Base-by-base conservation (phyloP, 2,888 invertebrate species). In the Volucella zonaria region DNA sequence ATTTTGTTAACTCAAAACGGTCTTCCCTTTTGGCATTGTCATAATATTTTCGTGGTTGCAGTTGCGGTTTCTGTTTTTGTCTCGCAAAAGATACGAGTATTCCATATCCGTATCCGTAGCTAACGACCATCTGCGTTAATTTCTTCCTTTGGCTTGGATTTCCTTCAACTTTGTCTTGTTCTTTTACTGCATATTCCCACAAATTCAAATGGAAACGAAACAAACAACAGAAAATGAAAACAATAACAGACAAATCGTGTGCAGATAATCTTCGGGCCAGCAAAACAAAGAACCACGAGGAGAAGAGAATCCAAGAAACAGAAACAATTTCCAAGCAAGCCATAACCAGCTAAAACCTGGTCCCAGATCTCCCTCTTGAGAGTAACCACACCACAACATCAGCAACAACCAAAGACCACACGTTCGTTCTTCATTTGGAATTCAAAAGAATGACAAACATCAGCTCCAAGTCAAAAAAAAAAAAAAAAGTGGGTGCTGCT, bases 381-480 rank as follows among this genome's bases (percentile, higher is more conserved):
- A 76, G 61, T 77, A 23, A 82, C 77, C 82, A 82, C 56, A 77
- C 31, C 31, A 31, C 1, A 31, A 6, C 31, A 6, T 31, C 31
- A 31, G 6, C 31, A 31, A 6, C 1, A 0, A 6, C 66, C 67
- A 71, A 73, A 77, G 77, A 77, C 66, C 71, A 77, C 77, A 61
- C 56, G 70, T 59, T 77, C 56, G 70, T 59, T 77, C 59, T 62
- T 73, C 61, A 73, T 73, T 77, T 73, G 43, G 54, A 56, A 73
- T 82, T 82, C 77, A 82, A 71, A 31, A 62, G 77, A 71, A 82
- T 77, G 82, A 82, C 82, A 82, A 82, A 77, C 82, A 82, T 77
- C 76, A 77, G 62, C 71, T 66, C 11, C 3, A 81, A 81, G 70
- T 81, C 64, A 76, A 52, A 43, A 42, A 52, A 71, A 66, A 76